Evolutionary conservation across 2,888 invertebrate species (phyloP), one percentile per base, ranked within the genome.

Genomic region (Campoletis raptor): DNA sequence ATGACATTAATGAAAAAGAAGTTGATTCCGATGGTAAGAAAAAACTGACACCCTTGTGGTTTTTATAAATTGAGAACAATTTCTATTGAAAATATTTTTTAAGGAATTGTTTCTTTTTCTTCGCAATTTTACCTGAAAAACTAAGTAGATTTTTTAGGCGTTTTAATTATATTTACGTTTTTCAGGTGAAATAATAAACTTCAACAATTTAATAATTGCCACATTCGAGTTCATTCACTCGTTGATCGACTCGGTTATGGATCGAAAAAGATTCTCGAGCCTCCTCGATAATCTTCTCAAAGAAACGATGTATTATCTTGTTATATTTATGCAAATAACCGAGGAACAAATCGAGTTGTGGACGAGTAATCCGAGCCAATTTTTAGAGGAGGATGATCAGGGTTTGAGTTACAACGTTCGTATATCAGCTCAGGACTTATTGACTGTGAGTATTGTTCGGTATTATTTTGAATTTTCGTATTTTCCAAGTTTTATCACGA

Each of bases 301-400:
- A 36, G 96, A 97, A 91, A 94, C 97, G 10, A 94, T 97, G 83
- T 97, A 96, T 90, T 96, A 96, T 86, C 94, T 96, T 70, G 95
- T 97, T 76, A 95, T 96, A 24, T 97, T 96, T 90, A 96, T 96
- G 95, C 96, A 97, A 94, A 96, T 97, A 81, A 96, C 96, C 0
- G 96, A 96, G 88, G 96, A 96, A 86, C 96, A 97, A 94, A 95
- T 96, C 61, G 95, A 95, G 85, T 92, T 95, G 57, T 97, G 97
- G 97, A 95, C 95, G 64, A 95, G 94, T 30, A 96, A 96, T 94
- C 96, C 96, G 0, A 96, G 96, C 91, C 96, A 96, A 90, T 97
- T 96, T 94, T 96, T 97, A 8, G 96, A 96, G 89, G 96, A 97
- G 90, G 97, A 97, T 90, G 96, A 96, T 90, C 96, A 96, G 85